Conservation (phyloP, 1,140 invertebrate species). For the Cotesia glomerata region DNA sequence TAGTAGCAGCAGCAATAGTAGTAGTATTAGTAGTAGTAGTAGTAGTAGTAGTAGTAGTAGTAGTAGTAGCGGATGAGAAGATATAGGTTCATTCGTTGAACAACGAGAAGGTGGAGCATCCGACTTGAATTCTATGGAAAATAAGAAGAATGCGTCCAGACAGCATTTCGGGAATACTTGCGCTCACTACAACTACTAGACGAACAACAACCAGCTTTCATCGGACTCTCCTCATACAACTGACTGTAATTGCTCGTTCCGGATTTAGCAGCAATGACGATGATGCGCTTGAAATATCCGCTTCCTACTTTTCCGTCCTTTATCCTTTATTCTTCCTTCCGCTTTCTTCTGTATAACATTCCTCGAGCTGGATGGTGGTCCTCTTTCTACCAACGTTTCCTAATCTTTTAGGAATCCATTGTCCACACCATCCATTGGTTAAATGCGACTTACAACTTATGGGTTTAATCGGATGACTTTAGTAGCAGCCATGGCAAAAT, state of each 20-base stretch:
- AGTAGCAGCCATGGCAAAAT: no score
- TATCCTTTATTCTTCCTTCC: not conserved
- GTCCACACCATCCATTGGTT: no score
- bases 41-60: no score
- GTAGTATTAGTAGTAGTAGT: no score
- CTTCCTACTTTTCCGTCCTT: constrained; percentile 12
- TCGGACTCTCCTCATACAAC: not conserved
- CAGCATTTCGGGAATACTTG: constrained; percentile 22
- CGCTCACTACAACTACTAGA: not conserved
- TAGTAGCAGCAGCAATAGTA: no score
- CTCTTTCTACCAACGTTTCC: no score
- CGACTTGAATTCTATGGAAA: constrained; percentile 1
- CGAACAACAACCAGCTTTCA: not conserved
- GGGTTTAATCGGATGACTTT: no score
- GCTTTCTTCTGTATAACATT: not conserved
- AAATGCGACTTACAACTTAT: no score
- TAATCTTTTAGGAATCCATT: no score
- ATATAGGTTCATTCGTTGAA: not conserved
- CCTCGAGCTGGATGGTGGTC: no score
- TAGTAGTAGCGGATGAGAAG: no score
- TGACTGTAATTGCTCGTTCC: constrained; percentile 20
- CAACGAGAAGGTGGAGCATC: constrained; percentile 9
- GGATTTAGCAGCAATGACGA: constrained; percentile 16
- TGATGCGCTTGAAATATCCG: constrained; percentile 13
- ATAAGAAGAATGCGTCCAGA: constrained; percentile 22